Evolutionary conservation across 1,140 invertebrate genomes (phyloP), one percentile per base, ranked within the genome.

Genomic region (Drosophila azteca): DNA sequence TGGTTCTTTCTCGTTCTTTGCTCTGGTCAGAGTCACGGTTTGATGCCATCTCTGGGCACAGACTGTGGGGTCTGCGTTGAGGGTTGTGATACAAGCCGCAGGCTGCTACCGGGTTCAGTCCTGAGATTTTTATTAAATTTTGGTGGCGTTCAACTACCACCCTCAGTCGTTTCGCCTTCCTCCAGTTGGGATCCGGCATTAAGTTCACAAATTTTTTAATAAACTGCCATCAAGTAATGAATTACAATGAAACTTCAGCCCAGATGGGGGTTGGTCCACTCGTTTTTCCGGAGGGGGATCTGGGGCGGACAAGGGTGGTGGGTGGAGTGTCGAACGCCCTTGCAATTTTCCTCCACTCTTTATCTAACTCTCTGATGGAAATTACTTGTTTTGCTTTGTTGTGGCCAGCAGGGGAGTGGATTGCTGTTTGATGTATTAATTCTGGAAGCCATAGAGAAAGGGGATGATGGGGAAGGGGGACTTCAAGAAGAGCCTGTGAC

Each of bases 191-290:
- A 46, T 74, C 45, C 62, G 41, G 75, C 73, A 76, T 76, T 76
- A 73, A 72, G 64, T 74, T 73, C 64, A 82, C 78, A 87, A 87
- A 87, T 87, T 87, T 87, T 87, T 82, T 87, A 87, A 87, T 87
- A 87, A 87, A 87, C 82, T 87, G 52, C 51, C 82, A 75, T 67
- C 50, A 43, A 78, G 78, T 63, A 81, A 87, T 81, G 82, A 81
- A 73, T 72, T 50, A 76, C 78, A 80, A 80, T 76, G 72, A 66
- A 52, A 53, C 11, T 76, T 59, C 53, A 43, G 48, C 51, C 66
- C 50, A 51, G 6, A 57, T 50, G 15, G 39, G 43, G 46, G 50
- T 17, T 22, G 44, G 63, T 66, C 62, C 48, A 54, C 43, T 68
- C 26, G 48, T 43, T 68, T 68, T 68, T 69, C 52, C 13, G 13